Evolutionary conservation across 1,140 invertebrate genomes (phyloP).

Genomic region (Eufriesea mexicana): DNA sequence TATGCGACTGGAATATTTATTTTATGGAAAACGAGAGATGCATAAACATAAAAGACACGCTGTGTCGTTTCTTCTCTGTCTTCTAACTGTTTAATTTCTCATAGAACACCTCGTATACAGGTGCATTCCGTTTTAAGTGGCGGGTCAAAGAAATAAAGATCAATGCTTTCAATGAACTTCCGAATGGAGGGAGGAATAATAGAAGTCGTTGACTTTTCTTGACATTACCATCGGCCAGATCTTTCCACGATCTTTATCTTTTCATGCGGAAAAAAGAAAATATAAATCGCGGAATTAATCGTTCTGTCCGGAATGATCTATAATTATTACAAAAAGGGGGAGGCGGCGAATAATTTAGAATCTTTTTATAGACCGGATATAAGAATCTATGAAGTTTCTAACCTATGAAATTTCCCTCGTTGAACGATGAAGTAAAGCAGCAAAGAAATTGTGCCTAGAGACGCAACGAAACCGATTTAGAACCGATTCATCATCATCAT

Average conservation of each 20-base stretch:
- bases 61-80: too few relatives aligned
- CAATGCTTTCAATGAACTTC: conserved; percentile 25
- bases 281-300: background rate
- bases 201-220: conserved; percentile 44
- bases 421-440: background rate
- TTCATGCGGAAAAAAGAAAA: background rate
- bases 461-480: conserved; percentile 18
- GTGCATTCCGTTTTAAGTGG: conserved; percentile 35
- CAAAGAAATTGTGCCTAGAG: conserved; percentile 10
- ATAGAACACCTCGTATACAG: background rate
- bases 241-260: background rate
- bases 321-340: background rate
- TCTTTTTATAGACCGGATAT: too few relatives aligned
- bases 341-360: background rate
- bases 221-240: conserved; percentile 18
- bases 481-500: conserved; percentile 43
- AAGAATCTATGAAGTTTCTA: background rate
- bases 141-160: conserved; percentile 48
- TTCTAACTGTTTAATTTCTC: too few relatives aligned
- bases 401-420: background rate
- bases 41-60: too few relatives aligned
- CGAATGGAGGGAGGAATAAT: conserved; percentile 1
- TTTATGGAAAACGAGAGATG: too few relatives aligned
- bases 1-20: too few relatives aligned
- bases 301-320: background rate